Conservation (phyloP, 2,797 vertebrate species). For the Crocidura indochinensis region DNA sequence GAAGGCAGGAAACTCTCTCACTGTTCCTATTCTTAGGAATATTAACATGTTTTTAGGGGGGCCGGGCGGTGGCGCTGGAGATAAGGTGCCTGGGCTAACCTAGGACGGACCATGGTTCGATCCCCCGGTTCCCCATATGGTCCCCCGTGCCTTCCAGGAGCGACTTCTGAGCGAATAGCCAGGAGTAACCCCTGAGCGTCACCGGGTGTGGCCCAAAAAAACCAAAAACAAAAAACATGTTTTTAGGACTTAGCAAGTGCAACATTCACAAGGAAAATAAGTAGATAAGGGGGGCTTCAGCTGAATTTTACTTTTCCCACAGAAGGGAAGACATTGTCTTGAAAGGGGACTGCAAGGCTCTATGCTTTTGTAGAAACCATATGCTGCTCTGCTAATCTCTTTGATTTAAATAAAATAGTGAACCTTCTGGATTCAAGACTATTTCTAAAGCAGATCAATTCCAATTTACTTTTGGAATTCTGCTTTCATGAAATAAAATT, state of each 20-base stretch:
- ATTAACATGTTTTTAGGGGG: too few relatives aligned
- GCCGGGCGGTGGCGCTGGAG: too few relatives aligned
- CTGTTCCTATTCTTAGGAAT: neutral
- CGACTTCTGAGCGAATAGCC: too few relatives aligned
- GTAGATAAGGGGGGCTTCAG: neutral
- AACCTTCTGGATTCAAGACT: neutral
- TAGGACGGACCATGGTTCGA: too few relatives aligned
- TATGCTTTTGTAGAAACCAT: neutral
- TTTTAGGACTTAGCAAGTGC: neutral
- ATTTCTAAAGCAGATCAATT: constrained; percentile 68
- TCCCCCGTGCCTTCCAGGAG: too few relatives aligned
- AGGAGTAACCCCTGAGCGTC: too few relatives aligned
- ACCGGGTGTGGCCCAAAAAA: too few relatives aligned
- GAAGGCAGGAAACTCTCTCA: neutral
- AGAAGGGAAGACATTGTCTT: neutral
- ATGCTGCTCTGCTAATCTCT: neutral
- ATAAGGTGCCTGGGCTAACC: too few relatives aligned
- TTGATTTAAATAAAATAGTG: constrained; percentile 27
- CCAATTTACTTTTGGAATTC: constrained; percentile 67
- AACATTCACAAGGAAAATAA: neutral
- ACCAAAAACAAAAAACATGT: too few relatives aligned
- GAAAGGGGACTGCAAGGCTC: neutral
- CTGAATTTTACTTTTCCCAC: neutral
- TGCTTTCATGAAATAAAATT: constrained; percentile 51
- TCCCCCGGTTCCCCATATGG: too few relatives aligned